Base-by-base conservation (phyloP, 1,140 invertebrate species). In the Holotrichia oblita region DNA sequence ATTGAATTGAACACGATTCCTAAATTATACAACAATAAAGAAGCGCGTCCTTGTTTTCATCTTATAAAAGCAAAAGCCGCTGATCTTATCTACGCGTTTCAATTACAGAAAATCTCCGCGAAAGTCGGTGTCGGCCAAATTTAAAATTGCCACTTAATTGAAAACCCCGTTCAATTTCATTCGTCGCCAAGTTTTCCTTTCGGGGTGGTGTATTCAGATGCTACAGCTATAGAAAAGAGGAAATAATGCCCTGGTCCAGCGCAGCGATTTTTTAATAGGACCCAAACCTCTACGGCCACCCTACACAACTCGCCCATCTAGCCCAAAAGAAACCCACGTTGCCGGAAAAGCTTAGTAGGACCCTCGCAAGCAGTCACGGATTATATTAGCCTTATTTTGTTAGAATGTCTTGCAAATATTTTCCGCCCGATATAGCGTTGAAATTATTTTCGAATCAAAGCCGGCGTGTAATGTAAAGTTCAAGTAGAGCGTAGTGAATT, bases 111-210 rank as follows among this genome's bases (percentile, higher is more conserved):
- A 74, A 74, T 74, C 73, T 74, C 34, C 73, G 73, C 73, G 27
- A 74, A 74, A 74, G 40, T 44, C 40, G 34, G 34, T 34, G 73
- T 22, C 17, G 73, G 20, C 73, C 41, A 42, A 74, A 74, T 74
- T 74, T 74, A 74, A 74, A 74, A 74, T 74, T 74, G 73, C 73
- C 73, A 74, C 27, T 74, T 74, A 74, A 74, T 74, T 74, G 73
- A 74, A 34, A 74, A 41, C 40, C 34, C 7, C 40, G 73, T 74
- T 74, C 73, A 74, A 74, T 74, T 74, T 41, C 24, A 27, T 27
- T 69, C 17, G 64, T 9, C 17, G 73, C 24, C 17, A n/a, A n/a
- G 7, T 22, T 64, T 20, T n/a, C n/a, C 61, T 22, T 20, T 22
- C 34, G 2, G 6, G 40, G 27, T 34, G 4, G 27, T n/a, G n/a